Base-by-base conservation (phyloP, 2,888 invertebrate genomes). In the Apodemia duryi region DNA sequence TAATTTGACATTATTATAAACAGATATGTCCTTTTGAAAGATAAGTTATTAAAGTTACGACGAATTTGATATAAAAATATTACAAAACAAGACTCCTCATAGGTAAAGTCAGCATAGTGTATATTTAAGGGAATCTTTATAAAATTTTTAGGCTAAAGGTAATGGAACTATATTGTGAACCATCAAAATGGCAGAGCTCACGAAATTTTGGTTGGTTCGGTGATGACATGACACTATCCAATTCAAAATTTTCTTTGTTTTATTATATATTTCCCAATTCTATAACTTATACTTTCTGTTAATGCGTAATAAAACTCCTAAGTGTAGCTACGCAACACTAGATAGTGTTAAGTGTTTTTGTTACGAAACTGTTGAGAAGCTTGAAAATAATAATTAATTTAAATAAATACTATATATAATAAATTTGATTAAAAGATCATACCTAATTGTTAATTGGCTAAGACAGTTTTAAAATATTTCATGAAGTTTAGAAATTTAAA, bases 21-120 rank as follows among this genome's bases (percentile, higher is more conserved):
- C 82, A 85, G 87, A 88, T 88, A 88, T 88, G 88, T 87, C 81
- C 78, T 80, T 83, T 83, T 78, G 78, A 84, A 82, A 81, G 79
- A 83, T 84, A 83, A 76, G 73, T 77, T 67, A 66, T 65, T 68
- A 67, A 67, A 10, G 68, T 69, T 67, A 70, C 64, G 63, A 67
- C 65, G 66, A 69, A 65, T 64, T 62, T 54, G 52, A 65, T 67
- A 66, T 61, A 69, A 64, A 66, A 68, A 57, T 67, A 68, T 69
- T 67, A 67, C 32, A 66, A 65, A 70, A 69, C 65, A 61, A 28
- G 21, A 64, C 67, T 61, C 60, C 57, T 68, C 57, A 63, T 54
- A 49, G 54, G 49, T 62, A 62, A 65, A 60, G 49, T 61, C 61
- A 65, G 61, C 61, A 51, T 28, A 60, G 51, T 62, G 62, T 49